These are phyloP conservation scores for Motacilla tschutschensis DNA, from an alignment of 2,113 vertebrate genomes.

Conservation along the genomic window DNA sequence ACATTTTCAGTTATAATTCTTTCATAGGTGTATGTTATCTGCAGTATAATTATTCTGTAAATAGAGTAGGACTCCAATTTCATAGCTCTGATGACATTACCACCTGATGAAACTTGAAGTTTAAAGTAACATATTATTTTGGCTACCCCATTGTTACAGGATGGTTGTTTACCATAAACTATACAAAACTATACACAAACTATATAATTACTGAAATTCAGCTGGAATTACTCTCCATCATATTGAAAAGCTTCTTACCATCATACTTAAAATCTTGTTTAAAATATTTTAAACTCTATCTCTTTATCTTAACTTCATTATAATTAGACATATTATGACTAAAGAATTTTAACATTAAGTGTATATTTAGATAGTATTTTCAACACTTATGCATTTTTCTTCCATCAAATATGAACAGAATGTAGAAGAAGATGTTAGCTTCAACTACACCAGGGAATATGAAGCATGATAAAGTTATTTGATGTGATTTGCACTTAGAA, in stretches of 20 bases:
- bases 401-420: background rate
- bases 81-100: background rate
- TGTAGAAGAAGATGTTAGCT: background rate
- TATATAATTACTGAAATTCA: background rate
- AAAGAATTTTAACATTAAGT: background rate
- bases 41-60: background rate
- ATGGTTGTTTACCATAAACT: too few species aligned
- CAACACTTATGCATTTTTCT: background rate
- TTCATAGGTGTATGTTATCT: background rate
- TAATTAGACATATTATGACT: background rate
- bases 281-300: background rate
- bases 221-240: background rate
- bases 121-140: background rate
- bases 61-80: background rate
- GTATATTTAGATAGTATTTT: background rate
- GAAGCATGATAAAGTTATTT: background rate
- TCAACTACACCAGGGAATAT: background rate
- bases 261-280: background rate
- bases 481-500: background rate
- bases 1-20: background rate
- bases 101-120: background rate
- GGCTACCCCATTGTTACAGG: background rate
- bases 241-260: background rate
- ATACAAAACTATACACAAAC: background rate
- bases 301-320: background rate